A percentile compares a stretch with the other conserved stretches of the same genome.
These are phyloP conservation scores for Actinia tenebrosa DNA, from an alignment of 64 coral and sea anemone species.

Conservation along the genomic window DNA sequence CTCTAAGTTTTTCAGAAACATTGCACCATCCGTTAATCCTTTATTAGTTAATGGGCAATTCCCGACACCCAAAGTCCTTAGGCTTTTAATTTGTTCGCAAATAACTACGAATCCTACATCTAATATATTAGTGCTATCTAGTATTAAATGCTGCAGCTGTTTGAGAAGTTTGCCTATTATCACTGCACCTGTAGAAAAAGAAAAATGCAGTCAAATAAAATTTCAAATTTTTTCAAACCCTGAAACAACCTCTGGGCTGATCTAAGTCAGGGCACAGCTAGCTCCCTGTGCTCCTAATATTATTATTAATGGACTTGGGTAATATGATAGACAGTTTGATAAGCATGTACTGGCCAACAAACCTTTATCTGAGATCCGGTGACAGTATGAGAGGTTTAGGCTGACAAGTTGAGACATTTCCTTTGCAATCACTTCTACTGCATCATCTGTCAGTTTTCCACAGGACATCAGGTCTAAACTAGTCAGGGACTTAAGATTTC, in stretches of 20 bases:
- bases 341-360: slow-evolving; percentile 34
- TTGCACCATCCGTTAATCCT: background rate
- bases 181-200: slow-evolving; percentile 3
- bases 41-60: slow-evolving; percentile 1
- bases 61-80: background rate
- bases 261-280: too few relatives aligned
- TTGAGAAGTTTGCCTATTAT: slow-evolving; percentile 15
- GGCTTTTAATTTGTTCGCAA: background rate
- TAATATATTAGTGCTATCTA: background rate
- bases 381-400: slow-evolving; percentile 90
- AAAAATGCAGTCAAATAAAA: background rate
- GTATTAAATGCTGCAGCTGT: background rate
- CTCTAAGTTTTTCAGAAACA: background rate
- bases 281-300: too few relatives aligned
- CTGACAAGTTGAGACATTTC: slow-evolving; percentile 60
- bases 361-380: slow-evolving; percentile 77
- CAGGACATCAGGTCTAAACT: slow-evolving; percentile 97
- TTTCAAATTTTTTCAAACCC: too few relatives aligned
- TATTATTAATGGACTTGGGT: too few relatives aligned
- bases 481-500: slow-evolving; percentile 74
- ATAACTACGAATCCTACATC: background rate
- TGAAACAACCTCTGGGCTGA: too few relatives aligned
- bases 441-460: slow-evolving; percentile 71
- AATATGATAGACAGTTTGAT: background rate
- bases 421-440: slow-evolving; percentile 61